Base-by-base conservation (phyloP, 2,888 invertebrate genomes). In the Phlogophora meticulosa region DNA sequence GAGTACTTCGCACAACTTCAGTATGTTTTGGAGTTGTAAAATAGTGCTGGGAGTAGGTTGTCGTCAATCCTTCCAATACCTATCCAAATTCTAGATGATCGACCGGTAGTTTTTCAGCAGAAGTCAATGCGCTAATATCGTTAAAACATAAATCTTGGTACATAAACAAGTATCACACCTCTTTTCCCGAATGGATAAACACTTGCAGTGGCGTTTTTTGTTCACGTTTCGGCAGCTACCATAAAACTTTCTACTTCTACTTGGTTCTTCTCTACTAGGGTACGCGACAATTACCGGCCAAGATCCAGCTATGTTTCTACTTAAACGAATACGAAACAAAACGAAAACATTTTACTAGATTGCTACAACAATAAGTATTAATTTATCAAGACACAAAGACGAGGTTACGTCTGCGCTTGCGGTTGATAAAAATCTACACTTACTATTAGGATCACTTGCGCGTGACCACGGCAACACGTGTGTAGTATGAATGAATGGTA, bases 401-500 rank as follows among this genome's bases (percentile, higher is more conserved):
- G 28, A 42, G 22, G 40, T 45, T 71, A 58, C 13, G 53, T 49
- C 53, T 42, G 34, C 46, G 48, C 17, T 13, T 51, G 62, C 57
- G 13, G 5, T 46, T 73, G 68, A 78, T 78, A 64, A 62, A 67
- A 68, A 79, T 81, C 71, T 66, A 81, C 68, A 53, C 43, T 79
- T 68, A 71, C 79, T 78, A 58, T 70, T 76, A 58, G 40, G 32
- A 70, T 79, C 65, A 80, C 42, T 68, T 76, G 76, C 67, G 78
- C 76, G 81, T 78, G 72, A 78, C 75, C 53, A 55, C 62, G 43
- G 24, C 15, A 52, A 24, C 53, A 48, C 63, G 58, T 65, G 55
- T 58, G 63, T 36, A 15, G 28, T 75, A 28, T 66, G 32, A 60
- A 55, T 72, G 34, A 64, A 56, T 57, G 17, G 15, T 43, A 22